These are phyloP conservation scores for Eupithecia dodoneata DNA, from an alignment of 2,888 invertebrate species.

Conservation along the genomic window DNA sequence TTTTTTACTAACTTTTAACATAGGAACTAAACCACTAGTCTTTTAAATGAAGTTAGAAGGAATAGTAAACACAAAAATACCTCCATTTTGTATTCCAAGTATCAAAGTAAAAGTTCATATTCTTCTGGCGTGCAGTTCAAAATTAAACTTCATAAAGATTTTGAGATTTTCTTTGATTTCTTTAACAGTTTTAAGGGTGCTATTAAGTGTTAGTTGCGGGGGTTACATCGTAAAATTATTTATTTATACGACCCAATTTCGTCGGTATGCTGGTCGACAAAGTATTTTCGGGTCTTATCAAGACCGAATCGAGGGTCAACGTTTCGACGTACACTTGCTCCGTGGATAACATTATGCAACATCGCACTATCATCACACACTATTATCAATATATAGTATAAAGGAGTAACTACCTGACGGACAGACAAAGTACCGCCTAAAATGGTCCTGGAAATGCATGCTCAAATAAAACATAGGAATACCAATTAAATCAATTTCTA, in stretches of 20 bases:
- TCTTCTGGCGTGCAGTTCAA: constrained; percentile 53
- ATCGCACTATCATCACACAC: not conserved
- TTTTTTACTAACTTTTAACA: not conserved
- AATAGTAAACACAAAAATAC: not conserved
- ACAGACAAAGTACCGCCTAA: no score
- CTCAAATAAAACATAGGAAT: not conserved
- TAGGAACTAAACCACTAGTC: not conserved
- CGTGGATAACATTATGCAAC: constrained; percentile 58
- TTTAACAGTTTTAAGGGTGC: constrained; percentile 68
- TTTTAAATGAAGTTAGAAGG: not conserved
- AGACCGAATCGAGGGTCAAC: constrained; percentile 79
- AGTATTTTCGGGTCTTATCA: constrained; percentile 80
- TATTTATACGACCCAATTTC: constrained; percentile 81
- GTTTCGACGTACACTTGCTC: constrained; percentile 73
- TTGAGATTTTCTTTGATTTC: constrained; percentile 61
- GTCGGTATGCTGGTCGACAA: constrained; percentile 75
- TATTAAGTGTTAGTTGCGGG: constrained; percentile 72
- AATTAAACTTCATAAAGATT: constrained; percentile 59
- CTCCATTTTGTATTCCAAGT: not conserved
- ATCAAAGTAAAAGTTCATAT: not conserved
- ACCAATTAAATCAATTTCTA: no score
- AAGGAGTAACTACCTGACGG: no score
- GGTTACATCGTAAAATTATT: constrained; percentile 77
- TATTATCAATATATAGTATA: no score
- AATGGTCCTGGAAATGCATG: not conserved